Conservation (phyloP, 2,113 vertebrate species). For the Lagopus leucura region DNA sequence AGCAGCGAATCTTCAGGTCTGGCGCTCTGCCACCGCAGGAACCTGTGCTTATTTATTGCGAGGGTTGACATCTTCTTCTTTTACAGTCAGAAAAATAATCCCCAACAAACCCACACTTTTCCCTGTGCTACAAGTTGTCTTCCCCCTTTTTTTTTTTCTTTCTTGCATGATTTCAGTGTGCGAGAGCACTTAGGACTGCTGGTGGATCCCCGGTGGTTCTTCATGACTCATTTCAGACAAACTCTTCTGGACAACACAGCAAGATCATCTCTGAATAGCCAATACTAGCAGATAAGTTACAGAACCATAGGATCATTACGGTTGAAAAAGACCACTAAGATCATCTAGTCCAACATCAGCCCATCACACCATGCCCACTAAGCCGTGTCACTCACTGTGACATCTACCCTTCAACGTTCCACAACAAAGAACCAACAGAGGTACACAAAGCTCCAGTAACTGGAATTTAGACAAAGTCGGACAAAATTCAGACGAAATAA, state of each 20-base stretch:
- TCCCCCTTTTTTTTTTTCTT: neutral
- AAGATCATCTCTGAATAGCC: neutral
- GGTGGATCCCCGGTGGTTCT: accelerated
- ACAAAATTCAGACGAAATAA: neutral
- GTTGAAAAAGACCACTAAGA: too few relatives aligned
- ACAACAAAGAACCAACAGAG: neutral
- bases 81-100: neutral
- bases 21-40: conserved; percentile 29
- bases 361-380: too few relatives aligned
- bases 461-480: too few relatives aligned
- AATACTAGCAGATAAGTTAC: accelerated
- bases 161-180: accelerated
- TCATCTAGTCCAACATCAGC: too few relatives aligned
- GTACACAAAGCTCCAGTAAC: neutral
- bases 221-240: neutral
- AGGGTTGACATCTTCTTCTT: accelerated
- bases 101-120: neutral
- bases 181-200: too few relatives aligned
- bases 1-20: conserved; percentile 37
- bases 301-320: too few relatives aligned
- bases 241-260: neutral
- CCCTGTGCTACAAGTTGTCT: accelerated
- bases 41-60: neutral
- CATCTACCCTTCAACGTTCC: too few relatives aligned
- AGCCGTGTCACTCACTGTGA: too few relatives aligned